Evolutionary conservation across 2,113 vertebrate species (phyloP).

Genomic region (Cyprinodon variegatus): DNA sequence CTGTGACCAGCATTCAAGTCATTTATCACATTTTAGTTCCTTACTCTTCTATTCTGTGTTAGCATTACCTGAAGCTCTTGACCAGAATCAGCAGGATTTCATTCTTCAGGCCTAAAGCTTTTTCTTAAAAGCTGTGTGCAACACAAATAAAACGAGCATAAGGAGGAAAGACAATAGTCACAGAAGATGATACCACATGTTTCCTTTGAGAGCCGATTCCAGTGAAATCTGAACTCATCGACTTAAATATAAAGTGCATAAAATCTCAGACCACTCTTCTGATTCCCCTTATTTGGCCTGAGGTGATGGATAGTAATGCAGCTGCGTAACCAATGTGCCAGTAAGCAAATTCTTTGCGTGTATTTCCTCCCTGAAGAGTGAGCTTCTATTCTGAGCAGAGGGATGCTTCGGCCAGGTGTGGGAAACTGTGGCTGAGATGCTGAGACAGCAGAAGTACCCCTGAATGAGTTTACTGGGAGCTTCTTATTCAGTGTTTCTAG

Average conservation of each 20-base stretch:
- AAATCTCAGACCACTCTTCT: neutral
- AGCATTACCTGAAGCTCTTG: no score
- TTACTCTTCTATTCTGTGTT: neutral
- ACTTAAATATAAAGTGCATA: conserved; percentile 2
- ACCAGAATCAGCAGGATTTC: neutral
- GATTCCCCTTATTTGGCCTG: neutral
- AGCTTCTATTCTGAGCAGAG: conserved; percentile 48
- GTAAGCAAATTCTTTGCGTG: conserved; percentile 2
- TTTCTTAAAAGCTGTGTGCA: neutral
- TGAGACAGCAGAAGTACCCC: neutral
- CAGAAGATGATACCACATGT: neutral
- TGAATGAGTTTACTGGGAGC: neutral
- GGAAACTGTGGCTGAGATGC: conserved; percentile 1
- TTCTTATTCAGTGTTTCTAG: neutral
- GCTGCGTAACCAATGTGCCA: neutral
- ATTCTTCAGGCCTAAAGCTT: neutral
- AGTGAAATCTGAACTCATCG: neutral
- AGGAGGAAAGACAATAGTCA: no score
- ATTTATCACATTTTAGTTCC: neutral
- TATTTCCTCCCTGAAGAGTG: neutral
- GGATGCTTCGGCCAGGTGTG: conserved; percentile 36
- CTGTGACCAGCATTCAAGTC: neutral
- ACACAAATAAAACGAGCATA: neutral
- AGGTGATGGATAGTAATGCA: neutral
- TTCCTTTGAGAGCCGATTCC: neutral